phyloP scores from a whole-genome alignment of 2,888 invertebrate genomes.

The Thera britannica region DNA sequence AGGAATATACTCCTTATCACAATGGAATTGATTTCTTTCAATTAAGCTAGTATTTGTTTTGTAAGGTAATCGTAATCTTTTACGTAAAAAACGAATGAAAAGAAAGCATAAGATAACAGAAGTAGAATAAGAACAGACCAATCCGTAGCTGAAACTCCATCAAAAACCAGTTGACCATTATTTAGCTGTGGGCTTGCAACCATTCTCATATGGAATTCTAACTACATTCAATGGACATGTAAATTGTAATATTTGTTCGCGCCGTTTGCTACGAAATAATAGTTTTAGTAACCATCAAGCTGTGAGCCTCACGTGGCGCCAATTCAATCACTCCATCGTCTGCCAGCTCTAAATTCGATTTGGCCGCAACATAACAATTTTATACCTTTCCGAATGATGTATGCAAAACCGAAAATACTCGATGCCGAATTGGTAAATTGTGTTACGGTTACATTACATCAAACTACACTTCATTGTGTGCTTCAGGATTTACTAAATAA shows the following conservation, averaged over 20 bases:
- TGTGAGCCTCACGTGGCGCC: conserved; percentile 10
- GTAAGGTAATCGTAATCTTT: conserved; percentile 1
- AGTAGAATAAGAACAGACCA: neutral
- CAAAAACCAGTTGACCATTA: neutral
- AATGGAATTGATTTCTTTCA: neutral
- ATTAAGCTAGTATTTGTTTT: neutral
- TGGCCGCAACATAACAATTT: conserved; percentile 16
- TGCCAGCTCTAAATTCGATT: conserved; percentile 20
- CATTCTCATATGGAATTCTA: neutral
- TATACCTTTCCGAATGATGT: conserved; percentile 13
- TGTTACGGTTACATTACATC: neutral
- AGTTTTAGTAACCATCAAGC: neutral
- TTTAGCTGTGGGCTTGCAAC: neutral
- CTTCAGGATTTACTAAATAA: conserved; percentile 1
- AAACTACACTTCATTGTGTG: conserved; percentile 1
- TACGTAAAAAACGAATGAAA: neutral
- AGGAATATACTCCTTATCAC: conserved; percentile 6
- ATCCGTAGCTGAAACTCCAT: neutral
- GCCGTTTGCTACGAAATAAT: neutral
- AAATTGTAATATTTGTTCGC: neutral
- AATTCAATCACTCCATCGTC: conserved; percentile 14
- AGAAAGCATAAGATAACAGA: neutral
- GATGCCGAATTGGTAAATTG: neutral
- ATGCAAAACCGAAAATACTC: conserved; percentile 27
- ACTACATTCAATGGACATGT: neutral